Base-by-base conservation (phyloP, 2,888 invertebrate genomes). In the Melanargia galathea region DNA sequence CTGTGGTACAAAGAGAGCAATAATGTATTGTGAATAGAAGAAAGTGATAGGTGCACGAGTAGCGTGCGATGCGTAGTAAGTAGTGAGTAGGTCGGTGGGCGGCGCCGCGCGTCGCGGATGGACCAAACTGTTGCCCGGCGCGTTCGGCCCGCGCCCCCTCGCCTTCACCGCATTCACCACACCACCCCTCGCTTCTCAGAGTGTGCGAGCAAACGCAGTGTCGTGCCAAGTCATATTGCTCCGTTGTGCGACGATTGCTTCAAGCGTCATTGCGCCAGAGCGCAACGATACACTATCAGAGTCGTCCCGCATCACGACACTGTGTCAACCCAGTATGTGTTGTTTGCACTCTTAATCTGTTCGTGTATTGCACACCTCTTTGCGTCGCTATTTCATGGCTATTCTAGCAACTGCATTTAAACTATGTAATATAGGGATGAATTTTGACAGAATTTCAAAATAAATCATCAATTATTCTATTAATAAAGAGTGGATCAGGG, bases 1-100 rank as follows among this genome's bases (percentile, higher is more conserved):
- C 89, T 89, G 89, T 90, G 89, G 87, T 86, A 86, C 83, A 84
- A 87, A 83, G 86, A 86, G 86, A 89, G 86, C 87, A 88, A 88
- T 89, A 89, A 87, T 79, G 77, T 84, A 83, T 83, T 75, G 75
- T 75, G 81, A 75, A 79, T 82, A 82, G 79, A 76, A 77, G 80
- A 74, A 79, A 77, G 75, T 76, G 76, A 74, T 77, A 80, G 76
- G 74, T 67, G 84, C 81, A 83, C 81, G 81, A 81, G 73, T 85
- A 84, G 84, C 82, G 84, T 83, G 84, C 75, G 72, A 73, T 72
- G 83, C 74, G 78, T 81, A 80, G 80, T 76, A 73, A 72, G 71
- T 77, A 78, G 79, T 74, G 73, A 58, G 60, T 63, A 55, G 63
- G 59, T 24, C 59, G 55, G 40, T 54, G 60, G 60, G 67, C 79